Conservation (phyloP, 2,888 invertebrate species). For the Macrophya alboannulata region DNA sequence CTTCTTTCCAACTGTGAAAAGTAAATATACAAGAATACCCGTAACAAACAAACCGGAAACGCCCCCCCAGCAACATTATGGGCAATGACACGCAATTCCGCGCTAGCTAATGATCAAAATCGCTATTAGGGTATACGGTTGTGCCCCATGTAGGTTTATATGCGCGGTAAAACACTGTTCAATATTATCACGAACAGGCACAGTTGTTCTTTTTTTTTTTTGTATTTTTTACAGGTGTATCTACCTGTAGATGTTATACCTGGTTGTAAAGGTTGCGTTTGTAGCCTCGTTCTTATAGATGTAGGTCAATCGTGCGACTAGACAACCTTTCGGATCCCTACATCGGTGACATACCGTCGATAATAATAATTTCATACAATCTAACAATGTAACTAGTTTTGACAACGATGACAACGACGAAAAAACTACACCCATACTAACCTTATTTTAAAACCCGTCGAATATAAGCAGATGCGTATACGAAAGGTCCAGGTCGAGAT, state of each 20-base stretch:
- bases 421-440: no score
- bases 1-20: constrained; percentile 20
- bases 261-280: constrained; percentile 43
- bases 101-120: constrained; percentile 24
- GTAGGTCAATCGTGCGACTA: constrained; percentile 53
- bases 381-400: background rate
- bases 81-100: constrained; percentile 35
- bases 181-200: constrained; percentile 14
- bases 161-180: background rate
- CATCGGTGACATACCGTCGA: constrained; percentile 12
- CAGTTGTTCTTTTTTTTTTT: background rate
- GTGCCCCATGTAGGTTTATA: no score
- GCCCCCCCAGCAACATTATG: constrained; percentile 21
- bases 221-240: background rate
- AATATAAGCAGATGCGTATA: constrained; percentile 40
- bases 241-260: background rate
- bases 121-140: background rate
- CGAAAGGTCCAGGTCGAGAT: constrained; percentile 53
- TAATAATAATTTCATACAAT: constrained; percentile 23
- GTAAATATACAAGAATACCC: constrained; percentile 29
- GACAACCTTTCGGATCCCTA: constrained; percentile 43
- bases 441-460: background rate
- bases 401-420: constrained; percentile 28
- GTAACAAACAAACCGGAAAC: constrained; percentile 36
- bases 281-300: constrained; percentile 43